Evolutionary conservation across 2,797 vertebrate species (phyloP).

Genomic region (Zalophus californianus): DNA sequence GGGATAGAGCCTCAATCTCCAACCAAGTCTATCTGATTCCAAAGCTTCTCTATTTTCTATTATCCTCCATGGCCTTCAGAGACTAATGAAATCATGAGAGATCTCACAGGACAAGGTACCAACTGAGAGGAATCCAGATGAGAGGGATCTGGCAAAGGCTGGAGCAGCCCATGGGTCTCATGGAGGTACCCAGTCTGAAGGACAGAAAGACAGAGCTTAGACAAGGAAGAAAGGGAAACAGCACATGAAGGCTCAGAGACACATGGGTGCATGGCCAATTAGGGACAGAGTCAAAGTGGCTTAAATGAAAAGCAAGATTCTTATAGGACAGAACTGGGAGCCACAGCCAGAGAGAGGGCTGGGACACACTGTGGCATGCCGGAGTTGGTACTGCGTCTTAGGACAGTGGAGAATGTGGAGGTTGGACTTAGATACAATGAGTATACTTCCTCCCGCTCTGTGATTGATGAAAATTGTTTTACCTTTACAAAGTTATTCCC

Average conservation of each 20-base stretch:
- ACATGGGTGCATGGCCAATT: no score
- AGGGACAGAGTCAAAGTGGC: neutral
- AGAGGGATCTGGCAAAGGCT: neutral
- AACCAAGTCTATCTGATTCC: neutral
- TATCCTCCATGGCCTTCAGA: neutral
- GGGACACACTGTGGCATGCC: accelerated
- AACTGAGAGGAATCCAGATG: neutral
- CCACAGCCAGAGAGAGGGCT: neutral
- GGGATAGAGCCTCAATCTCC: neutral
- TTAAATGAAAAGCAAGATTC: neutral
- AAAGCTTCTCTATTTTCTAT: neutral
- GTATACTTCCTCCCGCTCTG: neutral
- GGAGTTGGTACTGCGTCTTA: neutral
- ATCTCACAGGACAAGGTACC: neutral
- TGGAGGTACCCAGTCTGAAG: neutral
- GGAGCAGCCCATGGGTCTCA: neutral
- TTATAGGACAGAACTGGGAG: neutral
- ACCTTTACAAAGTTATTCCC: neutral
- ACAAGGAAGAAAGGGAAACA: neutral
- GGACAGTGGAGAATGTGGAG: neutral
- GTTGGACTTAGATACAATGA: no score
- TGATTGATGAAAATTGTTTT: neutral
- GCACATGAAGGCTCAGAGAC: neutral
- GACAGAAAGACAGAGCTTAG: neutral
- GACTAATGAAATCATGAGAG: neutral